These are phyloP conservation scores for Notechis scutatus DNA, from an alignment of 2,113 vertebrate species.

Conservation along the genomic window DNA sequence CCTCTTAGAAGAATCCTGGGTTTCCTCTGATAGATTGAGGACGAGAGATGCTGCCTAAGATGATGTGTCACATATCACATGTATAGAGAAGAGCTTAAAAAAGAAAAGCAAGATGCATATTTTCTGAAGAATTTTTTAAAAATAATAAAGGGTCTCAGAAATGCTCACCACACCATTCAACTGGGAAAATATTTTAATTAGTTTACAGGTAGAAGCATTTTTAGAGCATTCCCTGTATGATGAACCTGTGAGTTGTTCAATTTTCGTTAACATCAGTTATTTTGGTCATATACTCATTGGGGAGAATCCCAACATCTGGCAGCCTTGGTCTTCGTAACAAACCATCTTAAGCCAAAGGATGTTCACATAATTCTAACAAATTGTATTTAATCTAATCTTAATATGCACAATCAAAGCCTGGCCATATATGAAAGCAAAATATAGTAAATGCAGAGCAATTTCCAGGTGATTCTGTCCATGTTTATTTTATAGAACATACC, in stretches of 20 bases:
- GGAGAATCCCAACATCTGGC: neutral
- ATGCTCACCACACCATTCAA: neutral
- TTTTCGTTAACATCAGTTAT: neutral
- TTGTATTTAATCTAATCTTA: neutral
- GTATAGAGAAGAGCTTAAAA: neutral
- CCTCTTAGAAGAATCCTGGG: neutral
- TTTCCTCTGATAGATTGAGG: neutral
- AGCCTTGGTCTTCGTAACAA: neutral
- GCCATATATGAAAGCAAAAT: neutral
- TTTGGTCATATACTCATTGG: neutral
- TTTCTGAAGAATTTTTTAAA: neutral
- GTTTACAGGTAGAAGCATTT: neutral
- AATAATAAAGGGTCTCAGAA: neutral
- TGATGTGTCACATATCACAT: neutral
- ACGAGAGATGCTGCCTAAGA: neutral
- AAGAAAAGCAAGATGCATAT: neutral
- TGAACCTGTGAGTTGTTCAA: neutral
- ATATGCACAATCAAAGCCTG: neutral
- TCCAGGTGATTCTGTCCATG: neutral
- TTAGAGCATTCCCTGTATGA: neutral
- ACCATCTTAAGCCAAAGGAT: neutral
- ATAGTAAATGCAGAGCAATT: neutral
- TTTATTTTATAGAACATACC: neutral
- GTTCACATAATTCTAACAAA: neutral
- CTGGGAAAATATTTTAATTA: neutral